phyloP scores from a whole-genome alignment of 2,113 vertebrate genomes.

The Nerophis lumbriciformis region DNA sequence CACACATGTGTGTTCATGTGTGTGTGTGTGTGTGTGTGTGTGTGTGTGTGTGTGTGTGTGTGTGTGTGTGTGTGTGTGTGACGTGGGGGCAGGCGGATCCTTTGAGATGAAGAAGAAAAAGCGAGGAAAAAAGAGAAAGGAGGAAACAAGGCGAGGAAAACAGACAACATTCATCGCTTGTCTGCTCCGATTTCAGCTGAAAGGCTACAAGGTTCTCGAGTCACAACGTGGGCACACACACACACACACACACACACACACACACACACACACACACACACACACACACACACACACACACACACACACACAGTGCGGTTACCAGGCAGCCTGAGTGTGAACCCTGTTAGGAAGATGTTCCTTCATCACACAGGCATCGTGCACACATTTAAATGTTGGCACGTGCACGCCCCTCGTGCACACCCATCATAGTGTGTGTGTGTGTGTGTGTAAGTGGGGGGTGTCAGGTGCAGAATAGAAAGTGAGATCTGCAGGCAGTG shows the following conservation, averaged over 20 bases:
- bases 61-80: conserved; percentile 1
- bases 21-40: no score
- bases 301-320: conserved; percentile 27
- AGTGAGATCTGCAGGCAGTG: conserved; percentile 1
- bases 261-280: no score
- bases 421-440: background rate
- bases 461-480: conserved; percentile 14
- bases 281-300: background rate
- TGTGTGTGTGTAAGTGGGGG: no score
- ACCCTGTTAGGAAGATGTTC: conserved; percentile 40
- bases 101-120: no score
- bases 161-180: background rate
- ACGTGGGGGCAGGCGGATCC: background rate
- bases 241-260: no score
- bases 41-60: no score
- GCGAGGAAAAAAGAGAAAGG: no score
- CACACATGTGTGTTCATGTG: no score
- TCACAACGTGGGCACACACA: no score
- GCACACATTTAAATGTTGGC: background rate
- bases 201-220: no score
- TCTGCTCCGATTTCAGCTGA: background rate
- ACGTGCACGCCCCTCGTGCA: background rate
- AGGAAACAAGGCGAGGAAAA: no score
- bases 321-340: conserved; percentile 46
- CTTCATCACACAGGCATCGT: background rate